Evolutionary conservation across 2,888 invertebrate genomes (phyloP), one percentile per base, ranked within the genome.

Genomic region (Pterostichus niger): DNA sequence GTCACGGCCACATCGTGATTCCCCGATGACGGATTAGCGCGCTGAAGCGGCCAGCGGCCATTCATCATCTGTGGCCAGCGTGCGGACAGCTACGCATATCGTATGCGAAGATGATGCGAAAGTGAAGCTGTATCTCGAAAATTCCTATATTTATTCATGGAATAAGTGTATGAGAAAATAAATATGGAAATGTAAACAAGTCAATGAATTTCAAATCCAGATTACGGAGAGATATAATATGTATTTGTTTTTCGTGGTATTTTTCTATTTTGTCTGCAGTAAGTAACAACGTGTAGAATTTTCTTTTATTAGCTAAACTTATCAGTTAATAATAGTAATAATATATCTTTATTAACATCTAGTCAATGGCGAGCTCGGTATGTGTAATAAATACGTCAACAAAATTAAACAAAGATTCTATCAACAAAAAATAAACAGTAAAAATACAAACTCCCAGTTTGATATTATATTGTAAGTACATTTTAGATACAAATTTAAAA

Each of bases 21-120:
- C 40, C 15, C 68, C 40, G 68, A 71, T 71, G 44, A 71, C 68
- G 68, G 68, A 71, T 71, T 71, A 71, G 68, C 17, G 15, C 68
- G 10, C 9, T 52, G 10, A 44, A 40, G 10, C 17, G 44, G 40
- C 17, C 68, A 44, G 15, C 9, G 68, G 44, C 13, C 44, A 71
- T 71, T 71, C 44, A 71, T 71, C 68, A 71, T 24, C 68, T 44
- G 44, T 40, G 68, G 68, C 44, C 44, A 31, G 31, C 68, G 15
- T 44, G 68, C 44, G 44, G 44, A 44, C 44, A 71, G 68, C 33
- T 9, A n/a, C 64, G 31, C 64, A 35, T 64, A 71, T 11, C 13
- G n/a, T 40, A 71, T 71, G 68, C 17, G 40, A 71, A 71, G 68
- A 71, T 64, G 64, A 64, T 64, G 64, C 59, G 10, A 24, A 59